phyloP scores from a whole-genome alignment of 2,113 vertebrate species.

The Callionymus lyra region DNA sequence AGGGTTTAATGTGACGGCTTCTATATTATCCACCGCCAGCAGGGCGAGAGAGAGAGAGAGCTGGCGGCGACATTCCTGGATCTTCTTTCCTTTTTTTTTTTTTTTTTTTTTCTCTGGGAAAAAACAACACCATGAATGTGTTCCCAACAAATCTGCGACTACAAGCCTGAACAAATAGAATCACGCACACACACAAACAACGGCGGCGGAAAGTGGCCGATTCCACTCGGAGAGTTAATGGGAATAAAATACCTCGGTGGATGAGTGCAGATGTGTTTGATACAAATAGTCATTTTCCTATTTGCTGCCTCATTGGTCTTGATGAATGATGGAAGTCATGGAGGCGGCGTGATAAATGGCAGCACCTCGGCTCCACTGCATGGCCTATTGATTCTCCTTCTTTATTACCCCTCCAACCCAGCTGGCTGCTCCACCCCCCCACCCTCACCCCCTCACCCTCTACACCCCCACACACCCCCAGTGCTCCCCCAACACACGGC shows the following conservation, averaged over 20 bases:
- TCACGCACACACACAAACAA: conserved; percentile 51
- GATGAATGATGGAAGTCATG: conserved; percentile 99
- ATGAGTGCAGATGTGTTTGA: conserved; percentile 99
- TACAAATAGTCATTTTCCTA: conserved; percentile 99
- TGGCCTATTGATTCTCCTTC: conserved; percentile 99
- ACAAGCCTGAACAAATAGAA: conserved; percentile 65
- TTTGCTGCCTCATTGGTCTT: conserved; percentile 99
- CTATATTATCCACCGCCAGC: conserved; percentile 68
- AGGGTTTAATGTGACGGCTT: conserved; percentile 83
- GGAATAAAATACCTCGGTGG: conserved; percentile 99
- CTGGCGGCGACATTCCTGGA: conserved; percentile 31
- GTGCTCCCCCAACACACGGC: conserved; percentile 3
- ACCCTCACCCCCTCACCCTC: conserved; percentile 36
- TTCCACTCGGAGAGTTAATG: conserved; percentile 99
- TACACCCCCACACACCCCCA: conserved; percentile 22
- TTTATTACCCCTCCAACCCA: conserved; percentile 99
- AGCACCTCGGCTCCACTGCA: conserved; percentile 99
- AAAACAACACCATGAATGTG: conserved; percentile 76
- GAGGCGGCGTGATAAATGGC: conserved; percentile 99
- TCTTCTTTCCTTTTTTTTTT: not conserved
- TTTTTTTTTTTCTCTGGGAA: conserved; percentile 55
- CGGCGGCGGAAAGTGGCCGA: conserved; percentile 85
- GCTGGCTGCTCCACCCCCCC: conserved; percentile 91
- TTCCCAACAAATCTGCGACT: conserved; percentile 69
- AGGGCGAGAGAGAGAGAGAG: conserved; percentile 18